A percentile compares a stretch with the other conserved stretches of the same genome.
phyloP scores from a whole-genome alignment of 2,888 invertebrate species.

The Deroplatys truncata region DNA sequence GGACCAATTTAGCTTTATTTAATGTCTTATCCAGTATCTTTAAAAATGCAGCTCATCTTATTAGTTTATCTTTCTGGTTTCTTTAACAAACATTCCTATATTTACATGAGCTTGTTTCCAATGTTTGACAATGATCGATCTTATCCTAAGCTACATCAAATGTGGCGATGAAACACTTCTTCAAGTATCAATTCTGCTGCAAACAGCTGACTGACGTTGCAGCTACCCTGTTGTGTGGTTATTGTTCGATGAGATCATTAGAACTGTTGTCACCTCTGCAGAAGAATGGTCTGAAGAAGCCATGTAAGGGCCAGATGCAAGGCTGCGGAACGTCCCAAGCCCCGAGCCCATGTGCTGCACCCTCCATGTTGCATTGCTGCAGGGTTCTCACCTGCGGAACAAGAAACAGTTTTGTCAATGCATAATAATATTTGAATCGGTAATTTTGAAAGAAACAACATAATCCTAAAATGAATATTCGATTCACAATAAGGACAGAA shows the following conservation, averaged over 20 bases:
- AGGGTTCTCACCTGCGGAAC: constrained; percentile 24
- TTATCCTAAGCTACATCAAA: not conserved
- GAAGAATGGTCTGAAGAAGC: constrained; percentile 3
- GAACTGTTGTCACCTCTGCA: constrained; percentile 1
- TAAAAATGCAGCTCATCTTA: not conserved
- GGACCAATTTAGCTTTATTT: not conserved
- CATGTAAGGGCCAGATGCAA: constrained; percentile 9
- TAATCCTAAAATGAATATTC: no score
- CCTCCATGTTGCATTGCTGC: constrained; percentile 29
- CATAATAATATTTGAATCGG: not conserved
- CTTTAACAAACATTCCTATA: not conserved
- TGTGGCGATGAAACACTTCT: not conserved
- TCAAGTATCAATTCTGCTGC: not conserved
- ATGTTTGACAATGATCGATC: not conserved
- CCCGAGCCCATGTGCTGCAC: constrained; percentile 15
- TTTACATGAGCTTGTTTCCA: not conserved
- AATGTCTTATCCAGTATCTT: not conserved
- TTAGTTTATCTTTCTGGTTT: not conserved
- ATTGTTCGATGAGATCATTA: not conserved
- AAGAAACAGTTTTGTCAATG: not conserved
- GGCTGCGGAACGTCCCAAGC: not conserved
- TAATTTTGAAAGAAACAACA: no score
- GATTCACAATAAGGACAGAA: no score
- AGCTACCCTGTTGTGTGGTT: not conserved
- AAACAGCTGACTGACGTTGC: not conserved